Evolutionary conservation across 2,888 invertebrate species (phyloP).

Genomic region (Erebia ligea): DNA sequence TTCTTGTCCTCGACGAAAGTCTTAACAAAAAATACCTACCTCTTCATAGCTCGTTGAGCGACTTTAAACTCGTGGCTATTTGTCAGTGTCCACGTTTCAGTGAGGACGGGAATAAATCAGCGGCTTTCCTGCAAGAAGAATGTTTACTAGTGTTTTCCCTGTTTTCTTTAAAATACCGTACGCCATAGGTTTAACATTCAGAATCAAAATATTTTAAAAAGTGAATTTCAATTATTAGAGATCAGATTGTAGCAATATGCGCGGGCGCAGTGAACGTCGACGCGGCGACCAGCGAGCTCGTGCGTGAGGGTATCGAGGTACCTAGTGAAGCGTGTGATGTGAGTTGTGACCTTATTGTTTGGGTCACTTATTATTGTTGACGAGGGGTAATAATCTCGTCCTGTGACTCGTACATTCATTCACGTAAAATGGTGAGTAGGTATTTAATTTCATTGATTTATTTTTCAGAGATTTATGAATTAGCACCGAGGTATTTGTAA

Average conservation of each 20-base stretch:
- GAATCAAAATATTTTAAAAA: slow-evolving; percentile 10
- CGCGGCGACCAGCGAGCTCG: slow-evolving; percentile 55
- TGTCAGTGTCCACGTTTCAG: too few relatives aligned
- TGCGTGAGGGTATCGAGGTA: slow-evolving; percentile 52
- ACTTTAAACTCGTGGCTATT: too few relatives aligned
- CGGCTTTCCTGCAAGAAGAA: too few relatives aligned
- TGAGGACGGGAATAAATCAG: too few relatives aligned
- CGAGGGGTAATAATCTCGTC: slow-evolving; percentile 53
- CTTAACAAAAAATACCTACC: too few relatives aligned
- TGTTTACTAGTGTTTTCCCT: too few relatives aligned
- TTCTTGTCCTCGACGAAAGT: too few relatives aligned
- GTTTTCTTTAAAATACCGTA: background rate
- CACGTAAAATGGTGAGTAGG: slow-evolving; percentile 62
- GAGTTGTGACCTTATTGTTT: slow-evolving; percentile 57
- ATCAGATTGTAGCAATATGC: slow-evolving; percentile 26
- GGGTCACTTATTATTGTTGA: slow-evolving; percentile 70
- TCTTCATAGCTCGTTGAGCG: too few relatives aligned
- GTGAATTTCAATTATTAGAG: slow-evolving; percentile 23
- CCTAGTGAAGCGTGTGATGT: slow-evolving; percentile 56
- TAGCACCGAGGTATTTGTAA: background rate
- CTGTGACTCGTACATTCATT: slow-evolving; percentile 51
- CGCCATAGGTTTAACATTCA: background rate
- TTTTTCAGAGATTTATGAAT: background rate
- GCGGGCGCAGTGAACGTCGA: slow-evolving; percentile 61
- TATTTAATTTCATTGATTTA: slow-evolving; percentile 24